Evolutionary conservation across 23 tunicate species (phyloP), one percentile per base, ranked within the genome.

Genomic region (Trididemnum clinides): DNA sequence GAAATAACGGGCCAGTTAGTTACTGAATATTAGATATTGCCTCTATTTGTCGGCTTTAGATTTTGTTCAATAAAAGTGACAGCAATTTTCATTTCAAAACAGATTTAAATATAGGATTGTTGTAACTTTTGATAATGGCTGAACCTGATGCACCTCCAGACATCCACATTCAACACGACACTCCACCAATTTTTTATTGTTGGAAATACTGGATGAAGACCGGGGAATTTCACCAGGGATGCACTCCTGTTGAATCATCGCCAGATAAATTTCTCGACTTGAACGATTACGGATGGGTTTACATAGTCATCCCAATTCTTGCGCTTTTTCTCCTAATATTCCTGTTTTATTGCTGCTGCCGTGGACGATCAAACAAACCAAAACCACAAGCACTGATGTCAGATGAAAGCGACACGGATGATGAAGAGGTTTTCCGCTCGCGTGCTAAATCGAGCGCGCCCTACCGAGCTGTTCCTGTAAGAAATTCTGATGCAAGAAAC

Each of bases 271-370:
- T 80, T 35, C 83, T 82, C n/a, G 92, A 88, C 36, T 54, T 88
- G 22, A 88, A 88, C 77, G 82, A 82, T 2, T 88, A 82, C 39
- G 92, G 92, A 30, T 88, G 92, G 92, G 92, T 82, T 22, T 88
- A 88, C 71, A 82, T 88, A 20, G 33, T 86, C 28, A 73, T 88
- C 15, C 92, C 92, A 7, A 34, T 88, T 23, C 27, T 82, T 30
- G 83, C 58, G 1, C 51, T 88, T 3, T 88, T 82, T 37, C 50
- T 88, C 26, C 78, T 88, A 7, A 39, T 74, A 0, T 82, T 88
- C 34, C 33, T 88, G 23, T 88, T 82, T 71, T 88, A 88, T 57
- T 82, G 83, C 51, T 73, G 75, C 28, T 88, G 92, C 51, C 87
- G 92, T 5, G 87, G 92, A 28, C 39, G 51, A 3, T 44, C 78